Conservation (phyloP, 2,888 invertebrate genomes). For the Axea sp. region DNA sequence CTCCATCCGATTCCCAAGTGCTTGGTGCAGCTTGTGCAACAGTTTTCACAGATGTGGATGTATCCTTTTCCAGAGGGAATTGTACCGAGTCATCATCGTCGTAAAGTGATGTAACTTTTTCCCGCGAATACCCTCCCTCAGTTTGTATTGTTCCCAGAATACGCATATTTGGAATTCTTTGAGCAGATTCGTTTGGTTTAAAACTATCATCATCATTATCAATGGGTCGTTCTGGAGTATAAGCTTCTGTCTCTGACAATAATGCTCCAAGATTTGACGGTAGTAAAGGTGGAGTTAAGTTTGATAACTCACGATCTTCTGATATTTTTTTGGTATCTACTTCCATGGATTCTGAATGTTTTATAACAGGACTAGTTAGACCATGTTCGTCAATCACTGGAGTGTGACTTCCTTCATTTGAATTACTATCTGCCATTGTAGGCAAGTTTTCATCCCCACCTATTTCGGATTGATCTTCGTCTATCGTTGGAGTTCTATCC, state of each 20-base stretch:
- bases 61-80: constrained; percentile 71
- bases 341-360: too few relatives aligned
- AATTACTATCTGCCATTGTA: not conserved
- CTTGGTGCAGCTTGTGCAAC: constrained; percentile 5
- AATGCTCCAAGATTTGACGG: constrained; percentile 6
- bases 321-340: not conserved
- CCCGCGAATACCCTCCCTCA: constrained; percentile 36
- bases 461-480: constrained; percentile 18
- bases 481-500: constrained; percentile 34
- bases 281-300: constrained; percentile 40
- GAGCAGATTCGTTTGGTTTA: constrained; percentile 15
- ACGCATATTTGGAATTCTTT: constrained; percentile 31
- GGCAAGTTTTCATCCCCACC: not conserved
- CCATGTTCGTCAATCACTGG: constrained; percentile 35
- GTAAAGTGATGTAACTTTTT: constrained; percentile 29
- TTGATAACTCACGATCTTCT: constrained; percentile 39
- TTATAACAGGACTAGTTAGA: not conserved
- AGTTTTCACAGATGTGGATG: not conserved
- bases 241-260: constrained; percentile 28
- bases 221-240: constrained; percentile 47
- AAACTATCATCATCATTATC: constrained; percentile 29
- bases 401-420: constrained; percentile 27
- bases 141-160: not conserved
- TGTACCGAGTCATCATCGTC: constrained; percentile 67
- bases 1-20: constrained; percentile 77